Evolutionary conservation across 2,113 vertebrate genomes (phyloP).

Genomic region (Hippoglossus stenolepis): DNA sequence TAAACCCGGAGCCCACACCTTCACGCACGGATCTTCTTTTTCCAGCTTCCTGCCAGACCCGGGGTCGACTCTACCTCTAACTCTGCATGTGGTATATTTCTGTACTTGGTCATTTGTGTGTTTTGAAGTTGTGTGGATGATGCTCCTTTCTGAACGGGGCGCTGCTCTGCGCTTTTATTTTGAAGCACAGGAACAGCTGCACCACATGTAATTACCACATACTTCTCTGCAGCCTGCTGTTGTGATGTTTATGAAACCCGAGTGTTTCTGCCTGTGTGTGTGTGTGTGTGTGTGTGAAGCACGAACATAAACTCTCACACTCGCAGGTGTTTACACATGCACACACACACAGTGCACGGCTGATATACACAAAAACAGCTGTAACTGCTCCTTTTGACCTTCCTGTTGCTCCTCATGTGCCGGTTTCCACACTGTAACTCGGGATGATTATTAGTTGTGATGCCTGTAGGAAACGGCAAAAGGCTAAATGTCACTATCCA

Average conservation of each 20-base stretch:
- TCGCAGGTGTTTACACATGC: constrained; percentile 23
- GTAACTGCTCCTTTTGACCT: constrained; percentile 45
- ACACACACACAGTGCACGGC: constrained; percentile 15
- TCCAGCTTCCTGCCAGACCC: no score
- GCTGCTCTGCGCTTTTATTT: neutral
- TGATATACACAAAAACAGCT: constrained; percentile 38
- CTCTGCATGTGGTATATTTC: no score
- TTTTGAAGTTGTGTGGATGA: neutral
- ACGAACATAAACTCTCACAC: constrained; percentile 12
- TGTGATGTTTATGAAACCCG: constrained; percentile 54
- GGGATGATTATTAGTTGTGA: constrained; percentile 58
- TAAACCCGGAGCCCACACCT: no score
- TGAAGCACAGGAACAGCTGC: constrained; percentile 61
- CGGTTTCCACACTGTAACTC: constrained; percentile 17
- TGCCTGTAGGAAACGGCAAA: constrained; percentile 58
- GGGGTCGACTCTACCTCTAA: no score
- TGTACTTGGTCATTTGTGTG: neutral
- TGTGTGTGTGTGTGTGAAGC: constrained; percentile 15
- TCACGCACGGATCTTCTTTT: no score
- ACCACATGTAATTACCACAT: constrained; percentile 41
- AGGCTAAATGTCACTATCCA: constrained; percentile 59
- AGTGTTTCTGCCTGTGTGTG: constrained; percentile 35
- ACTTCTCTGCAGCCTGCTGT: constrained; percentile 39
- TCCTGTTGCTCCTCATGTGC: constrained; percentile 27
- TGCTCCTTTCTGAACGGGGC: neutral